Conservation (phyloP, 2,888 invertebrate species). For the Phengaris alcon region DNA sequence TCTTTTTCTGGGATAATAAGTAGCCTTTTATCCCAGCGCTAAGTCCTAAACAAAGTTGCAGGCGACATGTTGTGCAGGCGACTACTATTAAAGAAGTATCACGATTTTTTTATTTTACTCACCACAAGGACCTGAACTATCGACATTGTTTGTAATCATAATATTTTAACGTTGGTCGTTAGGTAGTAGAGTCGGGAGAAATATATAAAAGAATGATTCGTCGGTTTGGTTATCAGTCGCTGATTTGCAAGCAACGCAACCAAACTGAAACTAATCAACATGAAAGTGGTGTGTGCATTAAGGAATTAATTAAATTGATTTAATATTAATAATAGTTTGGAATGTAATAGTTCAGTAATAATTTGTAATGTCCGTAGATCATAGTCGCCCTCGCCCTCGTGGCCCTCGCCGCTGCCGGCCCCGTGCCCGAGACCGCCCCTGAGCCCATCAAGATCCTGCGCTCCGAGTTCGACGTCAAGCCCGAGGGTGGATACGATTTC, state of each 20-base stretch:
- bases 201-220: conserved; percentile 70
- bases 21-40: not conserved
- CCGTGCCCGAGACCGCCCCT: conserved; percentile 49
- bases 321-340: not conserved
- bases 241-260: conserved; percentile 56
- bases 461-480: conserved; percentile 48
- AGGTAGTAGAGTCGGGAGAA: conserved; percentile 56
- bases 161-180: conserved; percentile 59
- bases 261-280: conserved; percentile 55
- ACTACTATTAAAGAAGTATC: not conserved
- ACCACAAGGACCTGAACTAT: conserved; percentile 58
- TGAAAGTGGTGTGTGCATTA: conserved; percentile 65
- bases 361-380: conserved; percentile 42
- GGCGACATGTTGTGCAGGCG: not conserved
- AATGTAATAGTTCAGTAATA: conserved; percentile 15
- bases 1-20: not conserved
- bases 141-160: conserved; percentile 58
- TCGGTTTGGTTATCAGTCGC: conserved; percentile 61
- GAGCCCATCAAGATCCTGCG: conserved; percentile 48
- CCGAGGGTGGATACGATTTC: conserved; percentile 55
- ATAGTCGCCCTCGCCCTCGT: conserved; percentile 58
- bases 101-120: conserved; percentile 37
- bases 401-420: conserved; percentile 55
- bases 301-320: not conserved
- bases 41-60: not conserved